These are phyloP conservation scores for Burhinus oedicnemus DNA, from an alignment of 2,113 vertebrate species.

Conservation along the genomic window DNA sequence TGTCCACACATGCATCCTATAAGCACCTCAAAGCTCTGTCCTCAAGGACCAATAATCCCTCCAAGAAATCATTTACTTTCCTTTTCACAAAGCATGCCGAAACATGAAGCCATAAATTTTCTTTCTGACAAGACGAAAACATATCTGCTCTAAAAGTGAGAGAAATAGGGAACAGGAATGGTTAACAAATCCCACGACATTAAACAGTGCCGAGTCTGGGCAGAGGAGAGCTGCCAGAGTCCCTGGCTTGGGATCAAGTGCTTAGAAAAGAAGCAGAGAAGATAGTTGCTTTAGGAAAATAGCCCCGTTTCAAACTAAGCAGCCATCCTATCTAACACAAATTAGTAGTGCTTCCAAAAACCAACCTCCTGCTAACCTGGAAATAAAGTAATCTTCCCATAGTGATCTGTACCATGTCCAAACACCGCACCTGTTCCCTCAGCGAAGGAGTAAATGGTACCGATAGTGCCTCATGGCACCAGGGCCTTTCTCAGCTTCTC, in stretches of 20 bases:
- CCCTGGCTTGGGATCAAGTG: not conserved
- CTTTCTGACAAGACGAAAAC: not conserved
- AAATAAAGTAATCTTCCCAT: not conserved
- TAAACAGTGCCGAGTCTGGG: not conserved
- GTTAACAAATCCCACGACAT: fast-evolving
- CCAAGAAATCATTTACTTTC: not conserved
- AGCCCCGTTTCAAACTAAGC: not conserved
- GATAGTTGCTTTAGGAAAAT: not conserved
- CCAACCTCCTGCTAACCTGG: not conserved
- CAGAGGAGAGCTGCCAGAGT: not conserved
- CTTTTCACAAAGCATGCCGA: not conserved
- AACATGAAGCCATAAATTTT: not conserved
- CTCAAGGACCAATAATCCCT: not conserved
- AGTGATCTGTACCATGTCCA: fast-evolving
- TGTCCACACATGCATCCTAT: not conserved
- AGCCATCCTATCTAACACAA: not conserved
- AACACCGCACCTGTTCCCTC: fast-evolving
- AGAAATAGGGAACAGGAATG: not conserved
- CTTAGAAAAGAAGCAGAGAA: not conserved
- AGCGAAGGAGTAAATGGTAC: not conserved
- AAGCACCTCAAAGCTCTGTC: not conserved
- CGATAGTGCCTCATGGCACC: fast-evolving
- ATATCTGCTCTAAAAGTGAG: not conserved
- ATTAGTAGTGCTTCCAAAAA: not conserved
- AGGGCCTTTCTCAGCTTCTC: not conserved